Base-by-base conservation (phyloP, 2,797 vertebrate genomes). In the Sandelia bainsii region DNA sequence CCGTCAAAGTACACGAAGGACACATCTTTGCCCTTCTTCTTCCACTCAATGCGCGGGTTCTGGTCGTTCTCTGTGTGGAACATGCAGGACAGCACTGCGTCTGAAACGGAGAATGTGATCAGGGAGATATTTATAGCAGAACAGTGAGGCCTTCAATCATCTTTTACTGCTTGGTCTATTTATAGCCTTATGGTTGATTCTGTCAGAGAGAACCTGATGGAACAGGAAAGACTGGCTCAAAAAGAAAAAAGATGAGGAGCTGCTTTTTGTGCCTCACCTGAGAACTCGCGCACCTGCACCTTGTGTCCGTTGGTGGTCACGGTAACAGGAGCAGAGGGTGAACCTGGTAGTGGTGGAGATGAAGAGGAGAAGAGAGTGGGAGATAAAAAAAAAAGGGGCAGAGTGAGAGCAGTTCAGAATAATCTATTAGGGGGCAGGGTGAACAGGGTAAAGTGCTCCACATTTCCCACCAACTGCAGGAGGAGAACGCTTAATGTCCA, bases 1-100 rank as follows among this genome's bases (percentile, higher is more conserved):
- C 90, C 92, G 0, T 93, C 79, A 56, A 90, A 98, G 91, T 96
- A 99, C 61, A 99, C 95, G 54, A 99, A 96, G 56, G 96, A 97
- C 40, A 97, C 92, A 4, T 93, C 93, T 4, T 80, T 90, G 17
- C 91, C 75, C 6, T 87, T 94, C 91, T 96, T 99, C 94, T 99
- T 99, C 98, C 98, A 99, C 86, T 99, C 98, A 68, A 98, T 93
- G 83, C 98, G 96, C 0, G 96, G 94, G 49, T 83, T 87, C 17
- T 62, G 82, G 7, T 94, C 95, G 12, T 37, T 92, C 46, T 95
- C 95, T 7, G 96, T 93, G 73, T 64, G 93, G 83, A 95, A 96
- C 49, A 86, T 90, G 90, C 98, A 99, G 62, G 94, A 95, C 83
- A 99, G 95, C 82, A 90, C 92, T 0, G 94, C 96, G 7, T 96